Percentiles rank a stretch among this genome's conserved stretches.
Conservation (phyloP, 2,888 invertebrate species). For the Polyploca ridens region DNA sequence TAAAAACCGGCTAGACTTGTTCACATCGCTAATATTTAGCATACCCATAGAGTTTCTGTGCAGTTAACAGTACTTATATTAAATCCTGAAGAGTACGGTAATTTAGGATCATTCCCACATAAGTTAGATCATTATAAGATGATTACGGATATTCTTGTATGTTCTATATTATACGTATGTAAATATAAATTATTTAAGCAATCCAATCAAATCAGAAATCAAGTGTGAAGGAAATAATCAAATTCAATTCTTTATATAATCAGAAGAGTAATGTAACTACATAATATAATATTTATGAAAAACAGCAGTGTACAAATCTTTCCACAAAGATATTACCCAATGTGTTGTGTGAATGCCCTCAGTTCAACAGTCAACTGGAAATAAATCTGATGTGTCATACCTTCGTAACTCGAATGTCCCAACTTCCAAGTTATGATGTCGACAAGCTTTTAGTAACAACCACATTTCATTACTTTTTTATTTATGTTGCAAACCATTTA, state of each 20-base stretch:
- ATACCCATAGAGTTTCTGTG: constrained; percentile 14
- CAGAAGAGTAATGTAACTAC: not conserved
- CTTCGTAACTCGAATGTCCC: constrained; percentile 24
- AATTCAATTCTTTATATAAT: too few species aligned
- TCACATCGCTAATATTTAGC: constrained; percentile 4
- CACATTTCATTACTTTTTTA: constrained; percentile 45
- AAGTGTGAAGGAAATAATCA: too few species aligned
- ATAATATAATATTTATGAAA: too few species aligned
- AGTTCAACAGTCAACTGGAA: constrained; percentile 34
- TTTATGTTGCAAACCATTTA: constrained; percentile 22
- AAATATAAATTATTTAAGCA: too few species aligned
- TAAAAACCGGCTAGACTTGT: constrained; percentile 30
- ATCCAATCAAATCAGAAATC: too few species aligned
- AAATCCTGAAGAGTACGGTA: too few species aligned
- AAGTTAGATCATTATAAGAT: too few species aligned
- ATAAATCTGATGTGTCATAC: constrained; percentile 40
- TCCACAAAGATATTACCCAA: constrained; percentile 5
- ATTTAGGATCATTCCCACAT: too few species aligned
- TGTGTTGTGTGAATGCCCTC: constrained; percentile 36
- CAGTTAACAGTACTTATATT: constrained; percentile 17
- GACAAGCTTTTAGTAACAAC: constrained; percentile 30
- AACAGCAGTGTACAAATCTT: not conserved
- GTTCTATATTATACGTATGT: too few species aligned
- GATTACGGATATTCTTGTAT: too few species aligned
- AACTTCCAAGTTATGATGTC: constrained; percentile 15